Percentiles rank a stretch among this genome's conserved stretches.
Evolutionary conservation across 2,113 vertebrate genomes (phyloP).

Genomic region (Burhinus oedicnemus): DNA sequence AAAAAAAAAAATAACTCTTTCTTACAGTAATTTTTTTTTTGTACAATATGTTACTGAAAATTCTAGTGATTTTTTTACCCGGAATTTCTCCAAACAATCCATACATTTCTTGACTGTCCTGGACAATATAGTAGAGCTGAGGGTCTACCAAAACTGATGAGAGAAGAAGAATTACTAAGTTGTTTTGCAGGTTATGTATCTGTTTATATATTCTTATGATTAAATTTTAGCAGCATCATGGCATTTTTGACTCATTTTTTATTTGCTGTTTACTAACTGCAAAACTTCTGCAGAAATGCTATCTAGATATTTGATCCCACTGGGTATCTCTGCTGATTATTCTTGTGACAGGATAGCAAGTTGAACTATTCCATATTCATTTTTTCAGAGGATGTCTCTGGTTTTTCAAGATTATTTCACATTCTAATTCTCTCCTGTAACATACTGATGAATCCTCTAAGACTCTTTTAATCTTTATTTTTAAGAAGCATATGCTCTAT

Average conservation of each 20-base stretch:
- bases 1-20: neutral
- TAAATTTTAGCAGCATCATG: neutral
- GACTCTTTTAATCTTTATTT: neutral
- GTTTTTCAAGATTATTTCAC: neutral
- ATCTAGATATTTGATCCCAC: neutral
- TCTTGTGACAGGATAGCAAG: neutral
- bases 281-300: neutral
- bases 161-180: neutral
- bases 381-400: neutral
- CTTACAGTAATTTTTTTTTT: neutral
- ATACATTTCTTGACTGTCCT: neutral
- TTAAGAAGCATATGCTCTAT: neutral
- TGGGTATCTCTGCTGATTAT: neutral
- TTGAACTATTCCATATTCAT: neutral
- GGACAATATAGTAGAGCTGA: neutral
- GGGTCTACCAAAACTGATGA: neutral
- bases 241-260: neutral
- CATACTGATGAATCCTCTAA: neutral
- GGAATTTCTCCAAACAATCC: neutral
- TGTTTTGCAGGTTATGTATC: neutral
- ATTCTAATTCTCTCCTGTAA: neutral
- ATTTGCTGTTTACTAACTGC: neutral
- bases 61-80: neutral
- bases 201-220: neutral
- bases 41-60: neutral